Conservation (phyloP, 1,140 invertebrate genomes). For the Protaetia brevitarsis region DNA sequence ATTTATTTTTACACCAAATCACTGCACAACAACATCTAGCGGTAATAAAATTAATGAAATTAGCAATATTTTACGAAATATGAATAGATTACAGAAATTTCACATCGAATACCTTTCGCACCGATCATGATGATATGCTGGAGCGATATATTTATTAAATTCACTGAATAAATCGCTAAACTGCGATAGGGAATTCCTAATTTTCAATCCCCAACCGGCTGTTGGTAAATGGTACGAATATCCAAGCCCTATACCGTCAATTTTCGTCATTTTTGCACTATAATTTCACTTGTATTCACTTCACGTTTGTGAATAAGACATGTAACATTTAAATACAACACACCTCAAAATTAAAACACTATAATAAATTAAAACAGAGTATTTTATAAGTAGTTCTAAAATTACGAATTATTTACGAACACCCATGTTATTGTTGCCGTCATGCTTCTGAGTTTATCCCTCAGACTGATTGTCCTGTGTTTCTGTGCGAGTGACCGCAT, state of each 20-base stretch:
- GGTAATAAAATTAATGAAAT: no score
- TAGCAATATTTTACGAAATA: no score
- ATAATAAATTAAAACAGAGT: no score
- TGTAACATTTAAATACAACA: no score
- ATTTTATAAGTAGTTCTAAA: no score
- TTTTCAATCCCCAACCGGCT: conserved; percentile 71
- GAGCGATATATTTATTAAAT: conserved; percentile 93
- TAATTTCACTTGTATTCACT: no score
- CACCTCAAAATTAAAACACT: no score
- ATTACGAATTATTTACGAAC: no score
- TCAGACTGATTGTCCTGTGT: not conserved
- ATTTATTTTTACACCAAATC: no score
- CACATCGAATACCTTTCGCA: conserved; percentile 77
- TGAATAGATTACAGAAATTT: not conserved
- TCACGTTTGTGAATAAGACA: no score
- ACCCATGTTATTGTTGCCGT: not conserved
- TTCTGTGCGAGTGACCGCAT: conserved; percentile 3
- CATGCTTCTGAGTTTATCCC: not conserved
- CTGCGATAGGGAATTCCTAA: conserved; percentile 77
- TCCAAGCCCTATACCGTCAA: conserved; percentile 64
- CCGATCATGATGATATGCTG: conserved; percentile 92
- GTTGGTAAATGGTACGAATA: conserved; percentile 84
- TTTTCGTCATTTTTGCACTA: conserved; percentile 28
- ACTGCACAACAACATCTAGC: no score
- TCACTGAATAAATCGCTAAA: conserved; percentile 94